phyloP scores from a whole-genome alignment of 2,113 vertebrate genomes.

The Plectropomus leopardus region DNA sequence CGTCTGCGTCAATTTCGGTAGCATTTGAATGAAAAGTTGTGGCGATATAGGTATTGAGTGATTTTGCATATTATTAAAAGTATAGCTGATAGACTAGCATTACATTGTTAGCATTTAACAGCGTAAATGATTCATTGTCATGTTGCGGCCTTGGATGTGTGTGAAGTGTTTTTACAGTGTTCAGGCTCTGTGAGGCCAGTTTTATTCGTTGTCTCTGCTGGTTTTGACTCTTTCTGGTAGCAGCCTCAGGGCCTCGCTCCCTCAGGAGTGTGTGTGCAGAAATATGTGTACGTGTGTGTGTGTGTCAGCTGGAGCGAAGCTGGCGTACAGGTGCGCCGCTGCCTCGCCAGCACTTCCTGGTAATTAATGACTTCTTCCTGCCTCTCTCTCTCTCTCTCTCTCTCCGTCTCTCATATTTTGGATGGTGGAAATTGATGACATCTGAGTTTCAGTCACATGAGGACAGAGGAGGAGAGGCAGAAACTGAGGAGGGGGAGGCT shows the following conservation, averaged over 20 bases:
- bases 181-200: slow-evolving; percentile 3
- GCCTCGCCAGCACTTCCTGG: slow-evolving; percentile 83
- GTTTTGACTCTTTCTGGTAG: slow-evolving; percentile 34
- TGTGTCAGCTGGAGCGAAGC: slow-evolving; percentile 73
- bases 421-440: slow-evolving; percentile 70
- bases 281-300: slow-evolving; percentile 18
- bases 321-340: slow-evolving; percentile 81
- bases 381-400: slow-evolving; percentile 34
- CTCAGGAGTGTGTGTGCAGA: slow-evolving; percentile 44
- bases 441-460: slow-evolving; percentile 66
- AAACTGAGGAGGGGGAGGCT: not conserved
- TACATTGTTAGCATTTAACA: not conserved
- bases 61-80: too few species aligned
- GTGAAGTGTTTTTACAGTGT: not conserved
- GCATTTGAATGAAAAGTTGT: too few species aligned
- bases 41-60: too few species aligned
- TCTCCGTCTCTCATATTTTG: slow-evolving; percentile 41
- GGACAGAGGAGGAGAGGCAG: slow-evolving; percentile 48
- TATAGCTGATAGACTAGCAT: too few species aligned
- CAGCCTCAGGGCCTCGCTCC: slow-evolving; percentile 48
- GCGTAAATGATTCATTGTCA: not conserved
- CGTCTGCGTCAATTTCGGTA: too few species aligned
- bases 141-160: not conserved
- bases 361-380: slow-evolving; percentile 85
- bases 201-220: slow-evolving; percentile 36